phyloP scores from a whole-genome alignment of 2,797 vertebrate species.

The Thaleichthys pacificus region DNA sequence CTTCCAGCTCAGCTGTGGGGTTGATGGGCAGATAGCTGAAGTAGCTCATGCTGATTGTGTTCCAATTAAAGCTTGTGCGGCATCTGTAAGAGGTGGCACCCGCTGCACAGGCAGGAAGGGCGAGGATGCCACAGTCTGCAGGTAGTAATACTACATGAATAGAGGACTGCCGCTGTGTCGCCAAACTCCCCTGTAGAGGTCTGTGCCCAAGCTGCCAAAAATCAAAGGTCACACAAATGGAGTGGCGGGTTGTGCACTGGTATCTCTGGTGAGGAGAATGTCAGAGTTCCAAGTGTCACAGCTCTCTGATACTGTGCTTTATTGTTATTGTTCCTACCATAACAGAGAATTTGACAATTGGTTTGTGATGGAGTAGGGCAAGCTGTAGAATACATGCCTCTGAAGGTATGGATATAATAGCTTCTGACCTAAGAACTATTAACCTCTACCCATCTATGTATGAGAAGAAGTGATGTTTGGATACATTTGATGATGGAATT shows the following conservation, averaged over 20 bases:
- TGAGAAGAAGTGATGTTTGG: background rate
- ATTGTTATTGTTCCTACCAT: background rate
- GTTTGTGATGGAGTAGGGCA: background rate
- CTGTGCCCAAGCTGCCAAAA: slow-evolving; percentile 35
- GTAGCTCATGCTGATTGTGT: slow-evolving; percentile 35
- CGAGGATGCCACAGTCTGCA: slow-evolving; percentile 31
- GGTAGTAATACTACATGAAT: slow-evolving; percentile 52
- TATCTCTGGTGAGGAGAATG: background rate
- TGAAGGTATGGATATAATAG: background rate
- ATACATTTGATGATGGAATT: background rate
- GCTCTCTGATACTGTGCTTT: background rate
- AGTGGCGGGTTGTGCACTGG: background rate
- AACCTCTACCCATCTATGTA: background rate
- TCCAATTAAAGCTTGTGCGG: slow-evolving; percentile 38
- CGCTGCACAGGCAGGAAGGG: slow-evolving; percentile 17
- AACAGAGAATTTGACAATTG: background rate
- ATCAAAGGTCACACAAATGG: slow-evolving; percentile 40
- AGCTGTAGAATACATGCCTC: background rate
- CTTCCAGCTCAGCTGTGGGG: background rate
- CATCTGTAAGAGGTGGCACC: slow-evolving; percentile 28
- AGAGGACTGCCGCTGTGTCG: slow-evolving; percentile 31
- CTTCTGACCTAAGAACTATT: too few species aligned
- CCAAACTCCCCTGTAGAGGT: slow-evolving; percentile 22
- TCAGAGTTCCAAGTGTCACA: background rate
- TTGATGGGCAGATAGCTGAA: slow-evolving; percentile 21